Evolutionary conservation across 2,797 vertebrate genomes (phyloP), one percentile per base, ranked within the genome.

Genomic region (Gymnothorax javanicus): DNA sequence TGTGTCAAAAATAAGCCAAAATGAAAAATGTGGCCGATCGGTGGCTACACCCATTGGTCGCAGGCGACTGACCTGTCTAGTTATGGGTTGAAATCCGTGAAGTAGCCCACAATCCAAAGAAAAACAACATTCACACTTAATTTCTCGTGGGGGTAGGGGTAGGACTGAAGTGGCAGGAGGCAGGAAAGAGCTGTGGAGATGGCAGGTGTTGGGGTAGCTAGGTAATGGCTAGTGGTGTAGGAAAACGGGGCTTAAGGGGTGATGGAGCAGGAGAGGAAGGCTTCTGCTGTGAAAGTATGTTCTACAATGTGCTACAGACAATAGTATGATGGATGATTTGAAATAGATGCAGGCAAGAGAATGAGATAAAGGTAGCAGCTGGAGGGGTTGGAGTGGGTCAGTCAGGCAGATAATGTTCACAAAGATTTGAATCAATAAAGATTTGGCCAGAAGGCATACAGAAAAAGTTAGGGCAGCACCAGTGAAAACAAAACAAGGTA

Each of bases 391-490:
- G 64, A 52, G 52, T 43, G 52, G 2, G 23, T 52, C 77, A 56
- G 50, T 81, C 77, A 81, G 23, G 77, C 77, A 81, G 77, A 56
- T n/a, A 81, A 81, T 81, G 77, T 56, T 79, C 75, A 7, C 15
- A 50, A 79, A 6, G 75, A 79, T 79, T 50, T 79, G 50, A 52
- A 81, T 17, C 20, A 52, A 81, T 81, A n/a, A 52, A 9, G 17
- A 43, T 43, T 56, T 56, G 77, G 77, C 77, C 11, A 81, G 20
- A 8, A 56, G 77, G 50, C 52, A 23, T n/a, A 13, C 13, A n/a
- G 77, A 50, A 81, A 81, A 54, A 81, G 77, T 15, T 20, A 54
- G 43, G 77, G 2, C 12, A 7, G 50, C 33, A 54, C 52, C 20
- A 12, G 77, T 23, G 50, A 56, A 81, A 81, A 81, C 52, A 17